A percentile compares a stretch with the other conserved stretches of the same genome.
phyloP scores from a whole-genome alignment of 2,113 vertebrate genomes.

The Caranx melampygus region DNA sequence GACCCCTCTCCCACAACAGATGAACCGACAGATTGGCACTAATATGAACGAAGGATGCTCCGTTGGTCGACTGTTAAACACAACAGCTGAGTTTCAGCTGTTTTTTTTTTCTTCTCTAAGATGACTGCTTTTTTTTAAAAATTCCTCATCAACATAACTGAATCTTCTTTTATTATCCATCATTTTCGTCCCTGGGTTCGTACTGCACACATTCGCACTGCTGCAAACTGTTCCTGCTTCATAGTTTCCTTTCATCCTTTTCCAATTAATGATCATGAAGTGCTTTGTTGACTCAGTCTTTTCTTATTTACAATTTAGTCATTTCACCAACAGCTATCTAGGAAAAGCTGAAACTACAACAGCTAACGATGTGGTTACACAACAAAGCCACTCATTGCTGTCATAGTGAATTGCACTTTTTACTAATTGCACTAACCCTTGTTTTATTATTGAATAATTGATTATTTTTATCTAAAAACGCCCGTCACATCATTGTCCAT shows the following conservation, averaged over 20 bases:
- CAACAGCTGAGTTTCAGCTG: conserved; percentile 34
- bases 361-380: neutral
- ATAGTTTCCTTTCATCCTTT: conserved; percentile 27
- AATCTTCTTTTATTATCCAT: neutral
- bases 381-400: neutral
- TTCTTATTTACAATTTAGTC: conserved; percentile 24
- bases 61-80: conserved; percentile 44
- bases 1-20: conserved; percentile 45
- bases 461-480: conserved; percentile 18
- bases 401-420: neutral
- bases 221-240: conserved; percentile 9
- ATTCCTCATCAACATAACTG: conserved; percentile 2
- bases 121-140: conserved; percentile 5
- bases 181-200: neutral
- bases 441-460: neutral
- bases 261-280: conserved; percentile 24
- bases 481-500: neutral
- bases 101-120: neutral
- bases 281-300: neutral
- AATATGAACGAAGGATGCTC: conserved; percentile 44
- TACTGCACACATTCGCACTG: neutral
- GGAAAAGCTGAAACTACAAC: neutral
- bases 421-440: neutral
- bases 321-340: neutral
- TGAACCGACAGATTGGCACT: conserved; percentile 61